phyloP scores from a whole-genome alignment of 2,113 vertebrate genomes.

The Mixornis gularis region DNA sequence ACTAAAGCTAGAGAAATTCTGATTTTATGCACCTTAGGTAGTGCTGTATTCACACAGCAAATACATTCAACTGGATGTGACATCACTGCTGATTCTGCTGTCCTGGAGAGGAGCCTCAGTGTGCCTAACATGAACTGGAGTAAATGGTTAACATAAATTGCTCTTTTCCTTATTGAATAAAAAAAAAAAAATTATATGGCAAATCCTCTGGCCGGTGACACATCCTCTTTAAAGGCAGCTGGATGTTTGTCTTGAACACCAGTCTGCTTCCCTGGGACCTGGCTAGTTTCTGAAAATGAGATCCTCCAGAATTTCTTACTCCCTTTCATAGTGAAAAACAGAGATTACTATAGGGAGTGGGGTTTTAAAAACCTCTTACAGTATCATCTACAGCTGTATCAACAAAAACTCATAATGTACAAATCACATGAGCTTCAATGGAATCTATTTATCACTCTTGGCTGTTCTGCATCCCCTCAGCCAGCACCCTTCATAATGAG shows the following conservation, averaged over 20 bases:
- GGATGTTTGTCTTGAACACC: neutral
- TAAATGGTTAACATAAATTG: neutral
- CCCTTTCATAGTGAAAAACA: neutral
- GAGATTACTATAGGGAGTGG: neutral
- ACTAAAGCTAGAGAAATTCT: neutral
- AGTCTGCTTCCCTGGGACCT: neutral
- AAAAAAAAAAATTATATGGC: neutral
- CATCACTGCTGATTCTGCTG: neutral
- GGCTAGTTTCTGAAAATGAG: neutral
- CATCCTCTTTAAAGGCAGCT: neutral
- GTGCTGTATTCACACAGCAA: neutral
- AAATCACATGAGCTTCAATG: neutral
- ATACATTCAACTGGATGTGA: neutral
- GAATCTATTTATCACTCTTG: constrained; percentile 19
- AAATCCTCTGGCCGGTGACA: neutral
- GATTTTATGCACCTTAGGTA: neutral
- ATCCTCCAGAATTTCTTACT: neutral
- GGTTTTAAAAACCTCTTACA: neutral
- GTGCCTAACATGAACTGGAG: neutral
- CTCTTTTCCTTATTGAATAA: neutral
- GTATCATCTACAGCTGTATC: neutral
- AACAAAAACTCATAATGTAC: neutral
- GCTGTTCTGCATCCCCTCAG: neutral
- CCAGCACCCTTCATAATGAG: neutral
- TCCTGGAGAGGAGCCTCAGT: constrained; percentile 2